phyloP scores from a whole-genome alignment of 2,797 vertebrate genomes.

The Phoxinus dragarum region DNA sequence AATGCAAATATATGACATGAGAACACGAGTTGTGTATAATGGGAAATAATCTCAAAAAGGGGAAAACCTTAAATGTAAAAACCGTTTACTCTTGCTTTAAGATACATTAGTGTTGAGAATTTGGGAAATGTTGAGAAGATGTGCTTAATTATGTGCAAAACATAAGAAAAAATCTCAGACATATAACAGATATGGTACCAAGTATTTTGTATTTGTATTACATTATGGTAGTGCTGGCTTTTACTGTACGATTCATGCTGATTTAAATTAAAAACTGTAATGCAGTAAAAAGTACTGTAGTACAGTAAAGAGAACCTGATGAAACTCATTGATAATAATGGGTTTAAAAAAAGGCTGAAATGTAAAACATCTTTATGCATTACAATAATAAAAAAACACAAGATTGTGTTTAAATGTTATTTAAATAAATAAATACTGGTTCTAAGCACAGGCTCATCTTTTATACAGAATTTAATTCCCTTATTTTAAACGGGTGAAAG shows the following conservation, averaged over 20 bases:
- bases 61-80: neutral
- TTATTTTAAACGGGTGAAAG: neutral
- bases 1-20: neutral
- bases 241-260: neutral
- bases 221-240: neutral
- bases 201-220: neutral
- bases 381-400: neutral
- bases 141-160: neutral
- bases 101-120: neutral
- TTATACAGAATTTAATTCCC: neutral
- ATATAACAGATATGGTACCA: neutral
- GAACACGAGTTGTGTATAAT: neutral
- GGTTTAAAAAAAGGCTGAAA: neutral
- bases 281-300: neutral
- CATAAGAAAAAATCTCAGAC: neutral
- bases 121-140: neutral
- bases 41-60: neutral
- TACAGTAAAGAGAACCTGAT: neutral
- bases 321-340: neutral
- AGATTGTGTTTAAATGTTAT: neutral
- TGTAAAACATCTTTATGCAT: neutral
- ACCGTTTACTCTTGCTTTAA: neutral
- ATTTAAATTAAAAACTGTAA: neutral
- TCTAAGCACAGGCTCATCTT: neutral
- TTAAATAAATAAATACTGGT: neutral